Evolutionary conservation across 2,888 invertebrate species (phyloP), one percentile per base, ranked within the genome.

Genomic region (Apeira syringaria): DNA sequence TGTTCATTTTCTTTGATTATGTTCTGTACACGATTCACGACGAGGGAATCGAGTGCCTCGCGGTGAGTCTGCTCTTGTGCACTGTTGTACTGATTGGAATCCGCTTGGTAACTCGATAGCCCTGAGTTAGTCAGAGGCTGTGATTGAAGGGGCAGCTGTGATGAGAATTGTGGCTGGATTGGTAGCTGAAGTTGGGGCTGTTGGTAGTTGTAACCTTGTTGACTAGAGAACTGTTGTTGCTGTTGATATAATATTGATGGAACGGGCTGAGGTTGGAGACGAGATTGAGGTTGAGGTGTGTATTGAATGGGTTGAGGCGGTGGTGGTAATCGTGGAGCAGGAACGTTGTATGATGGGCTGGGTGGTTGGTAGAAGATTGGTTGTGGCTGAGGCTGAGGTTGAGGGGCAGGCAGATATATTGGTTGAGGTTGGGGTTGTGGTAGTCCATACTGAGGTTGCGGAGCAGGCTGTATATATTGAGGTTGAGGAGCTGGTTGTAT

Each of bases 1-100:
- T 87, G 88, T 50, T 89, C 89, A 50, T 69, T 74, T 1, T 87
- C 83, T 43, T 69, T 87, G 12, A 89, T 80, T 12, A 88, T 79
- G 41, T 75, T 73, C 50, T 86, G 82, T 20, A 88, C 78, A 18
- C 71, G 74, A 29, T 71, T 67, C 2, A 88, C 74, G 0, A 84
- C 81, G 0, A 79, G 56, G 0, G 83, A 71, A 42, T 88, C 88
- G 1, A 88, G 66, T 3, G 72, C 82, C 2, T 78, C 82, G 13
- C 67, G 60, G 44, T 80, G 77, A 0, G 64, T 60, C 52, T 70
- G 57, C 3, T 56, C 53, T 11, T 76, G 73, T 1, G 57, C 55
- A 2, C 59, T 63, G 35, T 63, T 79, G 61, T 86, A 86, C 44
- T 77, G 81, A 40, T 77, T 71, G 0, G 75, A 74, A 46, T 87